Percentiles rank a stretch among this genome's conserved stretches.
Evolutionary conservation across 2,888 invertebrate genomes (phyloP).

Genomic region (Folsomia candida): DNA sequence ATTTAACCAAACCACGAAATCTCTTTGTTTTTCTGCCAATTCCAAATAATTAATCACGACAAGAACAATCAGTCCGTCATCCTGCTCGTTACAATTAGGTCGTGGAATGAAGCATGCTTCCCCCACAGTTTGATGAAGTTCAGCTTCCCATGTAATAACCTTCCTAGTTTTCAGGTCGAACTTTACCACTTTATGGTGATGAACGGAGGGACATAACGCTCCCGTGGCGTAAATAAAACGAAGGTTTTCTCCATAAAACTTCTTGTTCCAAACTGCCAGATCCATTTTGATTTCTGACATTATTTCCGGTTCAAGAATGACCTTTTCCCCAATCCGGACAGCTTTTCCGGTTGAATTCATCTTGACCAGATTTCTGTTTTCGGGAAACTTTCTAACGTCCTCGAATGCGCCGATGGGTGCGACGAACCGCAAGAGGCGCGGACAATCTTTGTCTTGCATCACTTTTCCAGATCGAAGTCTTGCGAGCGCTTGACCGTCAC

Average conservation of each 20-base stretch:
- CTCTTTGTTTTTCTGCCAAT: conserved; percentile 22
- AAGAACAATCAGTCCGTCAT: conserved; percentile 25
- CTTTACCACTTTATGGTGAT: not conserved
- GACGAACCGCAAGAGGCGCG: not conserved
- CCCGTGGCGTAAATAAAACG: not conserved
- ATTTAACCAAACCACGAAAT: conserved; percentile 53
- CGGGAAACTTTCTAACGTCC: not conserved
- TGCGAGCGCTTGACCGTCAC: not conserved
- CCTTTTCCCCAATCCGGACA: not conserved
- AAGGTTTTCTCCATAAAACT: not conserved
- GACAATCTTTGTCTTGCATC: not conserved
- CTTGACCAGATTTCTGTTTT: not conserved
- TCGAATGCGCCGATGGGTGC: not conserved
- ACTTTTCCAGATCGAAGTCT: not conserved
- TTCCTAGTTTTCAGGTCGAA: not conserved
- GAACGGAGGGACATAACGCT: not conserved
- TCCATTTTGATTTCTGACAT: not conserved
- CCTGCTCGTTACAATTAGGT: conserved; percentile 28
- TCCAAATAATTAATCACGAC: conserved; percentile 4
- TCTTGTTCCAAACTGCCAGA: not conserved
- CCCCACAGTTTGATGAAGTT: not conserved
- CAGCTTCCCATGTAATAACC: not conserved
- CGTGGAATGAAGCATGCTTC: conserved; percentile 6
- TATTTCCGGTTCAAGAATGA: not conserved
- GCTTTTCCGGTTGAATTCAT: not conserved